phyloP scores from a whole-genome alignment of 2,797 vertebrate genomes.

The Morus bassanus region DNA sequence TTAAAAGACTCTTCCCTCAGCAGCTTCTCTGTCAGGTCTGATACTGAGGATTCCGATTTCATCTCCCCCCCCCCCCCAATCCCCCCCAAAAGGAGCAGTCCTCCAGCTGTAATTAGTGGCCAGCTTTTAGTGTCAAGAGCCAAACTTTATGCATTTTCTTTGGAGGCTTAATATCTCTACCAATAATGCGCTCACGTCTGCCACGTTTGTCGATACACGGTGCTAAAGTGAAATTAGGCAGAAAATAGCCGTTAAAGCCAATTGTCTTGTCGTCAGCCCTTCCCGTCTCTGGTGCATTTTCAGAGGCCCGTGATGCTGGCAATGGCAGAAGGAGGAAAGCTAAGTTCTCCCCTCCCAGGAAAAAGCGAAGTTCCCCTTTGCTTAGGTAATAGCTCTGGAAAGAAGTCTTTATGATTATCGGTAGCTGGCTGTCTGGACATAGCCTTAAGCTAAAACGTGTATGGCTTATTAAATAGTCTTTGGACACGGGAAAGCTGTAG shows the following conservation, averaged over 20 bases:
- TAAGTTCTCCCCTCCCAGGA: not conserved
- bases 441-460: not conserved
- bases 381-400: not conserved
- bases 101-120: not conserved
- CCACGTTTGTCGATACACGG: not conserved
- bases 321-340: not conserved
- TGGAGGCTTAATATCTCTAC: not conserved
- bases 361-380: not conserved
- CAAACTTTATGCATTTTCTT: not conserved
- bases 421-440: not conserved
- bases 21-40: not conserved
- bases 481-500: not conserved
- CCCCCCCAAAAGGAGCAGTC: not conserved
- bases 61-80: accelerated
- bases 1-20: not conserved
- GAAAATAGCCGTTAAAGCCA: conserved; percentile 6
- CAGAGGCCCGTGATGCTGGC: not conserved
- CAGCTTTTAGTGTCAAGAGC: not conserved
- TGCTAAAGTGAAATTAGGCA: conserved; percentile 31
- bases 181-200: not conserved
- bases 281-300: not conserved
- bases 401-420: not conserved
- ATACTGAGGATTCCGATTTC: not conserved
- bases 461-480: not conserved
- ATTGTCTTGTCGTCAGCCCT: not conserved